Conservation (phyloP, 1,140 invertebrate species). For the Drosophila ficusphila region DNA sequence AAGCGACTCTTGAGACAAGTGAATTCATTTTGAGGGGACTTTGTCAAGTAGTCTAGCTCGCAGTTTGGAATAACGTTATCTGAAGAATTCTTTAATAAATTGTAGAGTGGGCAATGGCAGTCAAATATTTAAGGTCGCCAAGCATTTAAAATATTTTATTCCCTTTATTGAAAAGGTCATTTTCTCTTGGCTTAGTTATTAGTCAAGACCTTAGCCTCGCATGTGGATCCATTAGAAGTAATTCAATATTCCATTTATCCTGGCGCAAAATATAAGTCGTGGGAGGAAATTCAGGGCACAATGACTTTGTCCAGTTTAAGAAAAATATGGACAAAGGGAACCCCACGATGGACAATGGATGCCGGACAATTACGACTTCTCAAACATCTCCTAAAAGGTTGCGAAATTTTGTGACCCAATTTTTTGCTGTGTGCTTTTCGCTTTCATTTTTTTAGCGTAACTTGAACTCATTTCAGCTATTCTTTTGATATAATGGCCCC, state of each 20-base stretch:
- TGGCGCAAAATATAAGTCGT: slow-evolving; percentile 10
- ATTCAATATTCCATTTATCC: slow-evolving; percentile 76
- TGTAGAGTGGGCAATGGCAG: neutral
- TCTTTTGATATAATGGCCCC: slow-evolving; percentile 28
- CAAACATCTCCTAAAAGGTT: slow-evolving; percentile 40
- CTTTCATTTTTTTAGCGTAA: slow-evolving; percentile 52
- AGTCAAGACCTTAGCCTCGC: slow-evolving; percentile 40
- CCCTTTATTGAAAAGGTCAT: slow-evolving; percentile 41
- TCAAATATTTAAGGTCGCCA: slow-evolving; percentile 54
- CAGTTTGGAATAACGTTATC: slow-evolving; percentile 17
- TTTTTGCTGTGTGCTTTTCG: neutral
- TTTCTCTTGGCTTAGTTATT: slow-evolving; percentile 29
- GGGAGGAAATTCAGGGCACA: slow-evolving; percentile 4
- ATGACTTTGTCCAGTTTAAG: slow-evolving; percentile 11
- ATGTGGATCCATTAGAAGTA: slow-evolving; percentile 63
- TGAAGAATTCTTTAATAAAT: slow-evolving; percentile 28
- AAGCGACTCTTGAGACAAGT: neutral
- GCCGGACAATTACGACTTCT: slow-evolving; percentile 37
- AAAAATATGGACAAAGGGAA: slow-evolving; percentile 14
- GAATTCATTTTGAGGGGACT: slow-evolving; percentile 48
- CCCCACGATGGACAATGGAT: slow-evolving; percentile 4
- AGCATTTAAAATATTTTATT: slow-evolving; percentile 73
- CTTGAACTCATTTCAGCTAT: slow-evolving; percentile 46
- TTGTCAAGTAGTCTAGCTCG: slow-evolving; percentile 3
- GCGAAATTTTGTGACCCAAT: slow-evolving; percentile 1